Base-by-base conservation (phyloP, 2,888 invertebrate genomes). In the Lycophotia porphyrea region DNA sequence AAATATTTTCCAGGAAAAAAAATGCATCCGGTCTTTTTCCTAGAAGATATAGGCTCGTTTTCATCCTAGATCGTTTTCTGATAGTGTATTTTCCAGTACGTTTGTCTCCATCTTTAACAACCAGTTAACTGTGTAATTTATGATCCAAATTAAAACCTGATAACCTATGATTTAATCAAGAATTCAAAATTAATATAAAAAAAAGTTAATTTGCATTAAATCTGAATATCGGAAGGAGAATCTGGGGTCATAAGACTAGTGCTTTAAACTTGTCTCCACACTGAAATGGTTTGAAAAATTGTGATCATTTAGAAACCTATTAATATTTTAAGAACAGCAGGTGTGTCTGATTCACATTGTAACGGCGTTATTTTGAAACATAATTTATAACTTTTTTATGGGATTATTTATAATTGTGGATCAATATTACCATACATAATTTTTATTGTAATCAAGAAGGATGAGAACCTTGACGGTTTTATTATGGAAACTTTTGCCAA, bases 301-400 rank as follows among this genome's bases (percentile, higher is more conserved):
- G 31, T 65, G 42, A 69, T 47, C 61, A 47, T 18, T 73, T 65
- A 58, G 15, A 61, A 63, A 47, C 27, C 42, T 63, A 73, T 75
- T 75, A 60, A 72, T 72, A 70, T 71, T 68, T 49, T 72, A 76
- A 69, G 55, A 65, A 44, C 52, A 21, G 60, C 78, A 78, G 67
- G 76, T 77, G 71, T 74, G 36, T 55, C 39, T 69, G 61, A 75
- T 55, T 78, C 72, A 80, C 5, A 71, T 47, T 72, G 55, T 84
- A 85, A 86, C 86, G 78, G 86, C 31, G 61, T 49, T 63, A 71
- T 63, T 65, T 67, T 67, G 4, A 44, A 60, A 73, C 27, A 64
- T 64, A 71, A 75, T 76, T 84, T 84, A 82, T 72, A 55, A 52
- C 49, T 36, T 36, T 78, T 84, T 82, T 66, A 84, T 72, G 42